Evolutionary conservation across 1,140 invertebrate genomes (phyloP).

Genomic region (Drosophila bipectinata): DNA sequence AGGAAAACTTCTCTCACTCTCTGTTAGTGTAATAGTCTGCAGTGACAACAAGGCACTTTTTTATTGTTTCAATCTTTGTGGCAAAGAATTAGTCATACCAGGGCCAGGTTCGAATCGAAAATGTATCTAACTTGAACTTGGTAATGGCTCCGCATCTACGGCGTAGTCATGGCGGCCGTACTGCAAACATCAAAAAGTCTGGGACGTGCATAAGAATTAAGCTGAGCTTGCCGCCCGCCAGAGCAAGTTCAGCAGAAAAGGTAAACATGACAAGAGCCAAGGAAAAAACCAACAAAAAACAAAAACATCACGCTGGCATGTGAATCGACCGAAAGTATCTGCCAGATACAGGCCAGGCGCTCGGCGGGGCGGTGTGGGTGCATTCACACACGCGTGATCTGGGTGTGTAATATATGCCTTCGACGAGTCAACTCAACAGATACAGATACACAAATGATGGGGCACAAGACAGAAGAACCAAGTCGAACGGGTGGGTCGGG

Average conservation of each 20-base stretch:
- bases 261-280: constrained; percentile 49
- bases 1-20: constrained; percentile 25
- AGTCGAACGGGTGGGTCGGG: not conserved
- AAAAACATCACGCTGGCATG: constrained; percentile 7
- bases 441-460: constrained; percentile 43
- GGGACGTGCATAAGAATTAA: constrained; percentile 67
- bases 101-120: constrained; percentile 11
- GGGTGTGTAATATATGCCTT: constrained; percentile 61
- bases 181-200: constrained; percentile 41
- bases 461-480: constrained; percentile 3
- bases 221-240: constrained; percentile 49
- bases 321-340: constrained; percentile 45
- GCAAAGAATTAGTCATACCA: constrained; percentile 54
- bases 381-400: constrained; percentile 61
- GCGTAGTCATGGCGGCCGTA: constrained; percentile 32
- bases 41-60: constrained; percentile 22
- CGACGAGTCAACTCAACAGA: constrained; percentile 43
- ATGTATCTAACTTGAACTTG: constrained; percentile 52
- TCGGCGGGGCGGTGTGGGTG: constrained; percentile 55
- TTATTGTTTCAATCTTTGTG: constrained; percentile 42
- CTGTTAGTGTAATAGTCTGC: not conserved
- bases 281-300: constrained; percentile 34
- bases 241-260: constrained; percentile 53
- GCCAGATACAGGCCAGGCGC: constrained; percentile 36
- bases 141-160: constrained; percentile 43